Percentiles rank a stretch among this genome's conserved stretches.
Evolutionary conservation across 2,888 invertebrate species (phyloP).

Genomic region (Malthinus seriepunctatus): DNA sequence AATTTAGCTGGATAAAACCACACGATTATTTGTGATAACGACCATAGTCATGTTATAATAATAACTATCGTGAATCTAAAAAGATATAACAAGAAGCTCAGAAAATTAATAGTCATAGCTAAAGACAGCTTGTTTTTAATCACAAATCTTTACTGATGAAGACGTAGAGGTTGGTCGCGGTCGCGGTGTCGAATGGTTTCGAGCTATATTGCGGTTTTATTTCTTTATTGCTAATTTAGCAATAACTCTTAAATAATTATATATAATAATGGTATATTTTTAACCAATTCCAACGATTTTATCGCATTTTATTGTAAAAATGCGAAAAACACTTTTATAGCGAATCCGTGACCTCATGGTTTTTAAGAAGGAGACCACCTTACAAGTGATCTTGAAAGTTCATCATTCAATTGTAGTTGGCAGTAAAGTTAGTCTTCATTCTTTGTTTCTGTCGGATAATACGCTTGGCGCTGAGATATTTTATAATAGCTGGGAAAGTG

Average conservation of each 20-base stretch:
- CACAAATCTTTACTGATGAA: conserved; percentile 1
- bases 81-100: neutral
- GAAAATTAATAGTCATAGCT: conserved; percentile 2
- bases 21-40: conserved; percentile 51
- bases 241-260: neutral
- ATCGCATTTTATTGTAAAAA: neutral
- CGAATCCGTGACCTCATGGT: conserved; percentile 14
- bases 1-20: conserved; percentile 42
- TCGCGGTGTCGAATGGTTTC: no score
- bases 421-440: conserved; percentile 14
- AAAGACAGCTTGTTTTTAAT: conserved; percentile 2
- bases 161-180: neutral
- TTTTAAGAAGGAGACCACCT: conserved; percentile 15
- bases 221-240: neutral
- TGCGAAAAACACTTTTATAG: neutral
- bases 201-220: neutral
- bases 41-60: conserved; percentile 39
- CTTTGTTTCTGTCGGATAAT: conserved; percentile 21
- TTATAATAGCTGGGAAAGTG: conserved; percentile 19
- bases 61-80: conserved; percentile 2
- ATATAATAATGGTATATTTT: no score
- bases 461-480: conserved; percentile 13
- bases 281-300: neutral
- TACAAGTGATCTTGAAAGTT: conserved; percentile 9
- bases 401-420: conserved; percentile 22